Conservation (phyloP, 2,888 invertebrate genomes). For the Chydorus sphaericus region DNA sequence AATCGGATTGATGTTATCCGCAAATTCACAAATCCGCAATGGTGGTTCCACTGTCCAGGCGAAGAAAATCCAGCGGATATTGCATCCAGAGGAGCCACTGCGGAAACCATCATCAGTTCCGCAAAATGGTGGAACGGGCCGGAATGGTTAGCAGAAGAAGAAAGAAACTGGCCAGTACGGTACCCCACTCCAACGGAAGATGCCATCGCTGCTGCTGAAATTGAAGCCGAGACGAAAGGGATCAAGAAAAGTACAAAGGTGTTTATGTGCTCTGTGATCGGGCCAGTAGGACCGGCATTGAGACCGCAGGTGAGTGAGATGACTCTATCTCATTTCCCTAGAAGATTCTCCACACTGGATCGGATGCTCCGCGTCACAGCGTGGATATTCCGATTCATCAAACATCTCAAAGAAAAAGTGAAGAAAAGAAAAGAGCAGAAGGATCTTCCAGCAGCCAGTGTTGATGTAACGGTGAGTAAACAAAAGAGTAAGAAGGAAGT, state of each 20-base stretch:
- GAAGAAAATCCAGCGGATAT: not conserved
- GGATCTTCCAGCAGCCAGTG: no score
- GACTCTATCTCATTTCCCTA: no score
- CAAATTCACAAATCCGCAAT: not conserved
- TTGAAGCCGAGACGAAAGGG: not conserved
- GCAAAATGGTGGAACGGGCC: not conserved
- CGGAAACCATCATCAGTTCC: not conserved
- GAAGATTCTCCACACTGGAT: not conserved
- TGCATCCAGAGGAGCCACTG: not conserved
- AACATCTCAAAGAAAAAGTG: not conserved
- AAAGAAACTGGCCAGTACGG: not conserved
- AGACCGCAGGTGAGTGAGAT: not conserved
- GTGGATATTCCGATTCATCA: not conserved
- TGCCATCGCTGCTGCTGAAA: no score
- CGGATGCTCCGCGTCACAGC: not conserved
- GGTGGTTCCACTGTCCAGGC: not conserved
- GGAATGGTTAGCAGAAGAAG: not conserved
- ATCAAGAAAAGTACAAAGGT: not conserved
- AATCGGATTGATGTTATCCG: not conserved
- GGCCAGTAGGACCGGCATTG: not conserved
- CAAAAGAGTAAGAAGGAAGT: no score
- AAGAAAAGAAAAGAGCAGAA: no score
- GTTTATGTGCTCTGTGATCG: not conserved
- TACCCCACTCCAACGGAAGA: no score
- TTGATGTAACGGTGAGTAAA: no score